Evolutionary conservation across 2,797 vertebrate species (phyloP), one percentile per base, ranked within the genome.

Genomic region (Dipus sagitta): DNA sequence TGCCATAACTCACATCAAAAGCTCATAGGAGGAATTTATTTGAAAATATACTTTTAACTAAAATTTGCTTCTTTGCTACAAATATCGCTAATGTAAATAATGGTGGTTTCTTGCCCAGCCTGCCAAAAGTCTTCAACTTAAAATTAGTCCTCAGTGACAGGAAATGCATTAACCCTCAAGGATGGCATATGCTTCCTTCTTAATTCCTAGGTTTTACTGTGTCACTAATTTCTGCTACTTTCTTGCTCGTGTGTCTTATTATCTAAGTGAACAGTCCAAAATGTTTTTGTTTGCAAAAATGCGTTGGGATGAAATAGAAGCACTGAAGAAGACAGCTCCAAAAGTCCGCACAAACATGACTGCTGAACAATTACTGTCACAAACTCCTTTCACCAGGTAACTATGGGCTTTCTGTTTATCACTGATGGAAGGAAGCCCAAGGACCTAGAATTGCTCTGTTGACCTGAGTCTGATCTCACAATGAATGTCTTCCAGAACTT

Each of bases 151-250:
- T n/a, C 28, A 58, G 42, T 94, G 64, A 68, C 58, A 64, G 64
- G 20, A 52, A 92, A 71, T 58, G 30, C 10, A 23, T 24, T 86
- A 68, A 76, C 32, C 11, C 28, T 76, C 20, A 26, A 83, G 24
- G 54, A 10, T 70, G 58, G 72, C 47, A 34, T 77, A 60, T 17
- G 20, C 67, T 42, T 91, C 38, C 60, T 47, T 82, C 34, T 87
- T 4, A 15, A 74, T 70, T 75, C 28, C 23, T 68, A 76, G 34
- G 15, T 75, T 94, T 77, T 72, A 67, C 32, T 24, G 30, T 42
- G 18, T 58, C 78, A 85, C 70, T 94, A 34, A 38, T 90, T 87
- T 92, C 28, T 92, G 9, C n/a, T 79, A 68, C 80, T 94, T 94
- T 80, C 74, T 82, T 86, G 71, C 71, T 23, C 38, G 32, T 70